phyloP scores from a whole-genome alignment of 2,888 invertebrate species.

The Leptogaster cylindrica region DNA sequence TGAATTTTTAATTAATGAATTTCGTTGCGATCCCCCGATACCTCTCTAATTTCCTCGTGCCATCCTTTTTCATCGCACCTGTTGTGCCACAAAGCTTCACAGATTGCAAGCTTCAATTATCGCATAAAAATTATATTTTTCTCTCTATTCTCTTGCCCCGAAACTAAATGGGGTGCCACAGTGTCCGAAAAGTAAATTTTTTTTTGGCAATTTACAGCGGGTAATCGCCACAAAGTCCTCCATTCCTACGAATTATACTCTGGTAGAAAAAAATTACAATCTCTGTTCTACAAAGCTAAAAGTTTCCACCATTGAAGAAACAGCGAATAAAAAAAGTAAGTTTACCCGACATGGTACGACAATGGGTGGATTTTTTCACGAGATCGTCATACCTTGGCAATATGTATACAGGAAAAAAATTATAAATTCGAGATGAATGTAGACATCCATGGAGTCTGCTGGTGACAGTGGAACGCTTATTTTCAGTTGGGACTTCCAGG shows the following conservation, averaged over 20 bases:
- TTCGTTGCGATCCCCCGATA: slow-evolving; percentile 1
- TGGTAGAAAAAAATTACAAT: too few species aligned
- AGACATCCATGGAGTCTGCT: slow-evolving; percentile 10
- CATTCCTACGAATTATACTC: background rate
- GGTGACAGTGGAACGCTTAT: slow-evolving; percentile 26
- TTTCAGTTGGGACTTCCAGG: slow-evolving; percentile 15
- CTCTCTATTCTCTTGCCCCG: too few species aligned
- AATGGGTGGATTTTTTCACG: background rate
- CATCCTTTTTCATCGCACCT: background rate
- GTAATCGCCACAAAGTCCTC: slow-evolving; percentile 24
- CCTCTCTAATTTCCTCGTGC: slow-evolving; percentile 22
- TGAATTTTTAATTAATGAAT: slow-evolving; percentile 40
- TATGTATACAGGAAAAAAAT: background rate
- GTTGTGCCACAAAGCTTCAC: background rate
- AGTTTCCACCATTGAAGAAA: too few species aligned
- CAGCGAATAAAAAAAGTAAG: too few species aligned
- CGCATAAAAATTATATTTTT: slow-evolving; percentile 20
- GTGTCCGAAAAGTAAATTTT: slow-evolving; percentile 12
- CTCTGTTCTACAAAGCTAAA: too few species aligned
- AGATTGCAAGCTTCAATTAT: slow-evolving; percentile 21
- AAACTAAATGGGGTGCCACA: slow-evolving; percentile 1
- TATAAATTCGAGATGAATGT: slow-evolving; percentile 14
- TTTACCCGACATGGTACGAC: background rate
- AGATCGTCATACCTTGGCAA: background rate
- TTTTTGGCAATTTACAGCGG: slow-evolving; percentile 30